Evolutionary conservation across 2,888 invertebrate species (phyloP).

Genomic region (Eubasilissa splendida): DNA sequence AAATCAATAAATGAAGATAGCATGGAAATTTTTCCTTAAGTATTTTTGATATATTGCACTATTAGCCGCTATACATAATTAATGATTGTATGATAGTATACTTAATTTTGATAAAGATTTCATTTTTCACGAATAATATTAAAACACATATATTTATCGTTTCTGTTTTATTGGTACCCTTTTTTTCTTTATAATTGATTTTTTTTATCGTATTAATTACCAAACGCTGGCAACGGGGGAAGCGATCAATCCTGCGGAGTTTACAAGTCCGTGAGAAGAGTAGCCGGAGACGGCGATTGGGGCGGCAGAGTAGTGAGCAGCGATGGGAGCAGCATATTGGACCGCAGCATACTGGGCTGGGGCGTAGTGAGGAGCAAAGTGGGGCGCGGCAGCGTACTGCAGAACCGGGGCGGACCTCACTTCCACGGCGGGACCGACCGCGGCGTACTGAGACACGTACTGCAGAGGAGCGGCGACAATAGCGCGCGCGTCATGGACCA

Average conservation of each 20-base stretch:
- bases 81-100: too few species aligned
- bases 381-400: constrained; percentile 42
- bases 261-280: constrained; percentile 53
- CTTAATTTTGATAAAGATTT: too few species aligned
- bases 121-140: neutral
- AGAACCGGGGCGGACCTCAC: constrained; percentile 43
- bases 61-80: too few species aligned
- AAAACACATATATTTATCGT: constrained; percentile 15
- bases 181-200: constrained; percentile 20
- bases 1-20: too few species aligned
- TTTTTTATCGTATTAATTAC: constrained; percentile 40
- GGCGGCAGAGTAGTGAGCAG: constrained; percentile 33
- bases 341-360: constrained; percentile 13
- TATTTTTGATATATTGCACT: too few species aligned
- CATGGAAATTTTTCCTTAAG: too few species aligned
- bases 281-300: constrained; percentile 33
- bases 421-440: constrained; percentile 44
- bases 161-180: constrained; percentile 4
- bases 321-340: constrained; percentile 29
- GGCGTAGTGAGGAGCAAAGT: constrained; percentile 44
- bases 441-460: constrained; percentile 15
- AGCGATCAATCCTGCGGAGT: constrained; percentile 50
- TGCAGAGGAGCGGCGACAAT: constrained; percentile 46
- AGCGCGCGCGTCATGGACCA: constrained; percentile 54
- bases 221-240: constrained; percentile 54